Percentiles rank a stretch among this genome's conserved stretches.
phyloP scores from a whole-genome alignment of 2,888 invertebrate species.

The Thelaira solivaga region DNA sequence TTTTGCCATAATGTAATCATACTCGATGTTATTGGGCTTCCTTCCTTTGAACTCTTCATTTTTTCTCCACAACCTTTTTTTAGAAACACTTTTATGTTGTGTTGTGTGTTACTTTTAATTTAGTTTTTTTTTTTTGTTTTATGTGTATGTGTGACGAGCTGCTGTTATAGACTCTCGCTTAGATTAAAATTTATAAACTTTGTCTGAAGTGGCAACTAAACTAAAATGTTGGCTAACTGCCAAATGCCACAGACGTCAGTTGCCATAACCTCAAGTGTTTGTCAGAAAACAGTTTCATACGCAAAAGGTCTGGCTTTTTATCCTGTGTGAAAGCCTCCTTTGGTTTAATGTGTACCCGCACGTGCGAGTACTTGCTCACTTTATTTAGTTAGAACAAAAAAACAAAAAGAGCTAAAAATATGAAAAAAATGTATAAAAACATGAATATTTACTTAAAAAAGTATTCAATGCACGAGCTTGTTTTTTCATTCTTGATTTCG shows the following conservation, averaged over 20 bases:
- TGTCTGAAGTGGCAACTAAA: constrained; percentile 59
- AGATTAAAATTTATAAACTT: constrained; percentile 56
- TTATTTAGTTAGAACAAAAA: constrained; percentile 1
- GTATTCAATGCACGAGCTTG: constrained; percentile 3
- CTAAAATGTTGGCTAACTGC: constrained; percentile 55
- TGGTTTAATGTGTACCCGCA: not conserved
- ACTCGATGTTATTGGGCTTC: too few relatives aligned
- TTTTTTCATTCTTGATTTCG: constrained; percentile 14
- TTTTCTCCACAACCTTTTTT: not conserved
- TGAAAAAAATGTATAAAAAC: not conserved
- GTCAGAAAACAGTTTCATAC: constrained; percentile 48
- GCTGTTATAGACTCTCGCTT: constrained; percentile 43
- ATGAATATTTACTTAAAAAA: constrained; percentile 17
- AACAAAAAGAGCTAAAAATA: constrained; percentile 1
- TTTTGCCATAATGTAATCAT: too few relatives aligned
- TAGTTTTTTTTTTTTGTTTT: too few relatives aligned
- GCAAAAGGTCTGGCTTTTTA: constrained; percentile 1
- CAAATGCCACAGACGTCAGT: constrained; percentile 61
- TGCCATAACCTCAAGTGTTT: constrained; percentile 57
- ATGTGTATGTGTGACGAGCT: not conserved
- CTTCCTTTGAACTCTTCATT: constrained; percentile 1
- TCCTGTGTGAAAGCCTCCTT: not conserved
- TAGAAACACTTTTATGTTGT: not conserved
- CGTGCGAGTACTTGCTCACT: constrained; percentile 9
- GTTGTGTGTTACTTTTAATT: too few relatives aligned